Evolutionary conservation across 2,797 vertebrate genomes (phyloP).

Genomic region (Clarias pachynema): DNA sequence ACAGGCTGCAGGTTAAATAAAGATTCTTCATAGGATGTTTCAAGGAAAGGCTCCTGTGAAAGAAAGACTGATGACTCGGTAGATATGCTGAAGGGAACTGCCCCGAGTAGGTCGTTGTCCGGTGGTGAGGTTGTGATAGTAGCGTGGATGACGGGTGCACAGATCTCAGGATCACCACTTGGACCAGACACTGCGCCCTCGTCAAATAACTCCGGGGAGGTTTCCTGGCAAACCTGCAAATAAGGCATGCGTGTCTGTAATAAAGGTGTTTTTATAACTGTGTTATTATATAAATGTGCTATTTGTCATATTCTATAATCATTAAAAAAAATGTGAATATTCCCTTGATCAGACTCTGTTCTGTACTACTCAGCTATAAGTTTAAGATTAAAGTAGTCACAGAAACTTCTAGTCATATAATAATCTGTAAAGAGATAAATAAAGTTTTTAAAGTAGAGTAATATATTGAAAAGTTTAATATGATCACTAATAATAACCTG

Average conservation of each 20-base stretch:
- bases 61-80: slow-evolving; percentile 60
- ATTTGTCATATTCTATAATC: neutral
- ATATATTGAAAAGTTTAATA: neutral
- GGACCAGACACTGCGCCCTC: slow-evolving; percentile 57
- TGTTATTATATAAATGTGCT: neutral
- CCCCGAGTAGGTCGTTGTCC: slow-evolving; percentile 72
- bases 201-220: slow-evolving; percentile 67
- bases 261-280: neutral
- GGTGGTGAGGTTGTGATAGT: slow-evolving; percentile 76
- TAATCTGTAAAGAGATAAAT: neutral
- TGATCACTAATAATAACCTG: slow-evolving; percentile 64
- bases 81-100: slow-evolving; percentile 72
- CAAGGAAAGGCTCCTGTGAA: slow-evolving; percentile 58
- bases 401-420: neutral
- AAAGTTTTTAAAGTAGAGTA: neutral
- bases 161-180: slow-evolving; percentile 68
- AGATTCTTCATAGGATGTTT: slow-evolving; percentile 31
- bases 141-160: slow-evolving; percentile 76
- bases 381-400: neutral
- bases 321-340: neutral
- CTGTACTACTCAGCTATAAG: neutral
- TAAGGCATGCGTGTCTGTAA: neutral
- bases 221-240: slow-evolving; percentile 77
- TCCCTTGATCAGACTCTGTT: neutral
- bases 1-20: slow-evolving; percentile 19